Evolutionary conservation across 2,888 invertebrate genomes (phyloP).

Genomic region (Mimachlamys varia): DNA sequence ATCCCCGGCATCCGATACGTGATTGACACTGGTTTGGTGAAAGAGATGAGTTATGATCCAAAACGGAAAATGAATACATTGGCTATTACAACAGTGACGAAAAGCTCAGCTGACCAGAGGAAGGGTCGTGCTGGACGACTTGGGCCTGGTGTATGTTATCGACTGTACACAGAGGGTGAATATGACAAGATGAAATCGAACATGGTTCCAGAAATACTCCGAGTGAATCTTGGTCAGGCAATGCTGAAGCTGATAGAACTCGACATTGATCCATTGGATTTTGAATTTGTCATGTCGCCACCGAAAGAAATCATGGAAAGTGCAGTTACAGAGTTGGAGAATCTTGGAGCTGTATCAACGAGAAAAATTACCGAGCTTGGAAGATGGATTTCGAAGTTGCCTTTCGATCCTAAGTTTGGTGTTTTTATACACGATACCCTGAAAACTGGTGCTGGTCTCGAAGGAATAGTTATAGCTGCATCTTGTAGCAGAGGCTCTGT

Average conservation of each 20-base stretch:
- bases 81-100: conserved; percentile 64
- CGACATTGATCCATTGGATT: conserved; percentile 67
- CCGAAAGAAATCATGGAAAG: conserved; percentile 59
- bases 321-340: conserved; percentile 64
- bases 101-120: conserved; percentile 80
- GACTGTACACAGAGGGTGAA: conserved; percentile 75
- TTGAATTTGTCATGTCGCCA: conserved; percentile 77
- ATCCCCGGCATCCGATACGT: conserved; percentile 80
- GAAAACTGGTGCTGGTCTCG: conserved; percentile 59
- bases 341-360: conserved; percentile 69
- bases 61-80: conserved; percentile 69
- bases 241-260: conserved; percentile 74
- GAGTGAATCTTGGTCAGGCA: conserved; percentile 70
- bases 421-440: conserved; percentile 59
- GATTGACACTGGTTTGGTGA: conserved; percentile 79
- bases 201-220: conserved; percentile 77
- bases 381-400: conserved; percentile 69
- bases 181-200: conserved; percentile 69
- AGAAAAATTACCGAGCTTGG: conserved; percentile 71
- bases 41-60: conserved; percentile 76
- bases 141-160: conserved; percentile 76
- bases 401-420: conserved; percentile 74
- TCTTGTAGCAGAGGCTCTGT: conserved; percentile 66
- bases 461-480: conserved; percentile 70
- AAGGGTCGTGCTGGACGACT: conserved; percentile 80